Conservation (phyloP, 64 coral and sea anemone species). For the Cladopsammia gracilis region DNA sequence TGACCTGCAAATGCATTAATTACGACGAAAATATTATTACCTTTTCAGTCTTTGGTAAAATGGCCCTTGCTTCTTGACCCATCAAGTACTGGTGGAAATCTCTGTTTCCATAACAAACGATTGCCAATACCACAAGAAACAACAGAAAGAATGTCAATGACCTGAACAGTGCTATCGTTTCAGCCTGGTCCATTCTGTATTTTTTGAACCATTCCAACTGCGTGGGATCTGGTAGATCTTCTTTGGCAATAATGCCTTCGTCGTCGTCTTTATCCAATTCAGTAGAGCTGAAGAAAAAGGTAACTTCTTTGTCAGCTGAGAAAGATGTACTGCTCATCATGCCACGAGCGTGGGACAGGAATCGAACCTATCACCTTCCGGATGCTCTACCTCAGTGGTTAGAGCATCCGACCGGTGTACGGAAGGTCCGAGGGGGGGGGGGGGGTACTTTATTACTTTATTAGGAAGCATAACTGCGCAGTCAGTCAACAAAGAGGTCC, state of each 20-base stretch:
- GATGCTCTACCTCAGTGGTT: no score
- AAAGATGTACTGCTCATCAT: no score
- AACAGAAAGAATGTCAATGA: conserved; percentile 43
- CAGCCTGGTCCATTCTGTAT: conserved; percentile 63
- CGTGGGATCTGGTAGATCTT: neutral
- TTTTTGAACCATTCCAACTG: conserved; percentile 65
- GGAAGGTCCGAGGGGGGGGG: no score
- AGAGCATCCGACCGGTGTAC: no score
- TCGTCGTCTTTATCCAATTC: neutral
- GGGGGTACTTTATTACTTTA: no score
- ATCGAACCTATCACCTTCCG: no score
- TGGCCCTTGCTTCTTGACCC: conserved; percentile 56
- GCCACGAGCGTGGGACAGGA: no score
- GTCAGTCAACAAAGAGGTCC: no score
- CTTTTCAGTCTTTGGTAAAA: conserved; percentile 59
- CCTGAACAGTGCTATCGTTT: conserved; percentile 59
- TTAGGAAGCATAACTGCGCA: no score
- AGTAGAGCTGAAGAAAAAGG: neutral
- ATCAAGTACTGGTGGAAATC: conserved; percentile 65
- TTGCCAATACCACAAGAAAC: conserved; percentile 64
- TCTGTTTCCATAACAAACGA: conserved; percentile 83
- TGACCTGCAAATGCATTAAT: neutral
- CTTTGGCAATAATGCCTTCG: neutral
- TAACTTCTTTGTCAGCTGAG: neutral
- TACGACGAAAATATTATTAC: conserved; percentile 5